Evolutionary conservation across 1,140 invertebrate genomes (phyloP), one percentile per base, ranked within the genome.

Genomic region (Trichomalopsis sarcophagae): DNA sequence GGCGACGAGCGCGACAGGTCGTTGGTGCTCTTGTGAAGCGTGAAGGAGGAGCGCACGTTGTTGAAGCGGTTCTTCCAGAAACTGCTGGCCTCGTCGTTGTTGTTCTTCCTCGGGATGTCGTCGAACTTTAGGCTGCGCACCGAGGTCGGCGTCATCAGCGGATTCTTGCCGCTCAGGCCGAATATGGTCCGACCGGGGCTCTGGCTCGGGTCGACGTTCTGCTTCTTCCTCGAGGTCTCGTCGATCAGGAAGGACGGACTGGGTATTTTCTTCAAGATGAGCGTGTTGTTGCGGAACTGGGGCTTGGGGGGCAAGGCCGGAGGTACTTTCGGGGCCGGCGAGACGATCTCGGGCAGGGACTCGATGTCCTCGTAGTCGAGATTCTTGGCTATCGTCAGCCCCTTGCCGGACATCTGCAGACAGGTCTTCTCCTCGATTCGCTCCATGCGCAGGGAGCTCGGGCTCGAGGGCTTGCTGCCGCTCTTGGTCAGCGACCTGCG

Each of bases 221-320:
- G 93, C 91, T 95, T 95, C 89, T 92, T 94, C 84, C 94, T 93
- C 87, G 94, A 94, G 85, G 94, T 94, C 89, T 95, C 95, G 91
- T 95, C 94, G 90, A 94, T 95, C 90, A 94, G 91, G 91, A 94
- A 95, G 89, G 95, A 95, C 87, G 95, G 95, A 93, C 94, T 95
- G 87, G 95, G 95, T 90, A 95, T 95, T 90, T 93, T 93, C 44
- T 93, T 93, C 10, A 93, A 36, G 2, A 93, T 89, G 7, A 93
- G 66, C 0, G 92, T 94, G 94, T 96, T 90, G 93, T 94, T 91
- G 91, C 94, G 90, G 94, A 94, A 94, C 94, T 96, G 91, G 87
- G 96, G 96, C 90, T 96, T 96, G 27, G 95, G 96, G 17, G 95
- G 95, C 82, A 96, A 89, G 80, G 95, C 95, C 83, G 96, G 95